A percentile compares a stretch with the other conserved stretches of the same genome.
phyloP scores from a whole-genome alignment of 1,140 invertebrate species.

The Rhynchophorus ferrugineus region DNA sequence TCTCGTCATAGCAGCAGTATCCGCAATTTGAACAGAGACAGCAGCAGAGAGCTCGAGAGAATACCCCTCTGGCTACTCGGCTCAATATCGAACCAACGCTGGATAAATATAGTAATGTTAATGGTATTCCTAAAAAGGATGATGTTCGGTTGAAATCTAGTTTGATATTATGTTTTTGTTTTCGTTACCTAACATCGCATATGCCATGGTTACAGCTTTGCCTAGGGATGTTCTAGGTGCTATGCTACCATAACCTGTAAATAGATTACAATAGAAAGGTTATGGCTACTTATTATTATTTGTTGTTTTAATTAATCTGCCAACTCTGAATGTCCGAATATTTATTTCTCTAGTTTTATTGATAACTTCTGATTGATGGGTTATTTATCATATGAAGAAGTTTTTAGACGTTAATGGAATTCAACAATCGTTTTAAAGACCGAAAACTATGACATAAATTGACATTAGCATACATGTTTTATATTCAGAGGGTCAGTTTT shows the following conservation, averaged over 20 bases:
- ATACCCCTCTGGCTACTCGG: conserved; percentile 77
- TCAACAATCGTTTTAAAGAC: too few relatives aligned
- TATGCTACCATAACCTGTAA: conserved; percentile 82
- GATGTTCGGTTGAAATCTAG: neutral
- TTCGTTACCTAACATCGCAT: conserved; percentile 60
- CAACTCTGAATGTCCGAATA: too few relatives aligned
- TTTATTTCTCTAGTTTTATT: too few relatives aligned
- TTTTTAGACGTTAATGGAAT: too few relatives aligned
- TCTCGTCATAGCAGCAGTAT: conserved; percentile 78
- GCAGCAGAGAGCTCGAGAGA: conserved; percentile 73
- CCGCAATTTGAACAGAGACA: conserved; percentile 78
- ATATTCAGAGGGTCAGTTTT: too few relatives aligned
- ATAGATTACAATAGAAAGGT: too few relatives aligned
- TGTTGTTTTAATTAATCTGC: too few relatives aligned
- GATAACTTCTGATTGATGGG: too few relatives aligned
- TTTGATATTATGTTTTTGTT: neutral
- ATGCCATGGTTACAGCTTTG: conserved; percentile 79
- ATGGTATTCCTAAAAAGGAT: conserved; percentile 62
- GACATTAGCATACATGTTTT: too few relatives aligned
- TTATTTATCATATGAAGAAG: too few relatives aligned
- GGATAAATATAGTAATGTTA: conserved; percentile 82
- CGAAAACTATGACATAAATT: too few relatives aligned
- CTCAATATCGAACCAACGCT: conserved; percentile 77
- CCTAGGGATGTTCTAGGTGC: conserved; percentile 72
- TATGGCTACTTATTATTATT: too few relatives aligned